phyloP scores from a whole-genome alignment of 2,113 vertebrate genomes.

The Sander lucioperca region DNA sequence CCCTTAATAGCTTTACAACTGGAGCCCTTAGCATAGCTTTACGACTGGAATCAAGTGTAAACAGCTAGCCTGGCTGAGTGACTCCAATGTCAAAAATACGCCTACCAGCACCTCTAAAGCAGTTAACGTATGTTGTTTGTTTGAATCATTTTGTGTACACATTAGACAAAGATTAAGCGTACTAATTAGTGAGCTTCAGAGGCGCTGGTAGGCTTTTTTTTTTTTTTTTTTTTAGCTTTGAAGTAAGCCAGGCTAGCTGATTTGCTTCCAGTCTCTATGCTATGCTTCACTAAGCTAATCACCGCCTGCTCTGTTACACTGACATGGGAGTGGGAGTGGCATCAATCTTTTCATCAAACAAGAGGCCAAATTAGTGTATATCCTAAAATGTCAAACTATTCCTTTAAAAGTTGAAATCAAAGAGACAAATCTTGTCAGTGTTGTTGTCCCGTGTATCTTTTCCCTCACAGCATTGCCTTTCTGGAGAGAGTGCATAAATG shows the following conservation, averaged over 20 bases:
- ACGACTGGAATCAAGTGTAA: neutral
- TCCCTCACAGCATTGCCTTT: slow-evolving; percentile 12
- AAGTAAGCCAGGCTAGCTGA: neutral
- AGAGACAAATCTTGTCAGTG: neutral
- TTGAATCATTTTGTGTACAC: neutral
- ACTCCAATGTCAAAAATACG: neutral
- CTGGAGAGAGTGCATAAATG: slow-evolving; percentile 32
- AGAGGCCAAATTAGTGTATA: neutral
- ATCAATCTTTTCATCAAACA: neutral
- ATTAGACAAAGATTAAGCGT: neutral
- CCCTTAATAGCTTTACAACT: too few species aligned
- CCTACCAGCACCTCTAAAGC: neutral
- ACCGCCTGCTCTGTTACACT: neutral
- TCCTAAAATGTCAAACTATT: neutral
- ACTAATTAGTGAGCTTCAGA: neutral
- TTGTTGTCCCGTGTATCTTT: neutral
- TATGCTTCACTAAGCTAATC: neutral
- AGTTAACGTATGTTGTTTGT: neutral
- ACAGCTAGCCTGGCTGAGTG: neutral
- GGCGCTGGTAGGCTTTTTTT: neutral
- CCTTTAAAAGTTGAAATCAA: neutral
- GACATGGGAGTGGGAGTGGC: neutral
- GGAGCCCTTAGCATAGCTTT: neutral
- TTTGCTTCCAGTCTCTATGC: neutral
- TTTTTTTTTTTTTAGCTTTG: neutral